A percentile compares a stretch with the other conserved stretches of the same genome.
Evolutionary conservation across 2,113 vertebrate genomes (phyloP).

Genomic region (Catharus minimus): DNA sequence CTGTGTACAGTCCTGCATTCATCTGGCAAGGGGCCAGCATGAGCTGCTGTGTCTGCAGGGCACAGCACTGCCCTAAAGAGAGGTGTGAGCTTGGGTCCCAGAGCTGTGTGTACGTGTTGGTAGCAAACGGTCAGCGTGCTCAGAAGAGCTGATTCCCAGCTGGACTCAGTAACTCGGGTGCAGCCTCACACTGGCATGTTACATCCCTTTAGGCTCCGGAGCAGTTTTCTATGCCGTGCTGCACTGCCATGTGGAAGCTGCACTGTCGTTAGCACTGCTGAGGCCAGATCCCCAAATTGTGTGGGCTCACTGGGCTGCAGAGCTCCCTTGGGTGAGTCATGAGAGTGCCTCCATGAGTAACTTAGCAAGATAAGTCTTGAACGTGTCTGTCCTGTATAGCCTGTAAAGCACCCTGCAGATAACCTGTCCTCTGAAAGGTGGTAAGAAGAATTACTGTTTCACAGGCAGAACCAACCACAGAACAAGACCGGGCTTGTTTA

Average conservation of each 20-base stretch:
- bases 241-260: not conserved
- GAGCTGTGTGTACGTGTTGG: rapidly evolving
- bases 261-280: rapidly evolving
- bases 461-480: too few relatives aligned
- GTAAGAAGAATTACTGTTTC: too few relatives aligned
- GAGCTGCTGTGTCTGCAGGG: not conserved
- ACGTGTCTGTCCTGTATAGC: too few relatives aligned
- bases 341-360: too few relatives aligned
- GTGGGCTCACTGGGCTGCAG: too few relatives aligned
- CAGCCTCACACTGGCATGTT: rapidly evolving
- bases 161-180: not conserved
- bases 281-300: not conserved
- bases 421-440: too few relatives aligned
- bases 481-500: too few relatives aligned
- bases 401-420: too few relatives aligned
- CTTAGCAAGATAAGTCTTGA: too few relatives aligned
- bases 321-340: too few relatives aligned
- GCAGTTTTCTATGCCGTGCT: not conserved
- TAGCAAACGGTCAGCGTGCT: rapidly evolving
- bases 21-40: not conserved
- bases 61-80: not conserved
- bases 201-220: not conserved
- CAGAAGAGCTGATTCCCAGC: not conserved
- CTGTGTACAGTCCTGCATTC: not conserved
- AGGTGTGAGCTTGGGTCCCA: rapidly evolving